Percentiles rank a stretch among this genome's conserved stretches.
Evolutionary conservation across 2,888 invertebrate species (phyloP).

Genomic region (Alitta virens): DNA sequence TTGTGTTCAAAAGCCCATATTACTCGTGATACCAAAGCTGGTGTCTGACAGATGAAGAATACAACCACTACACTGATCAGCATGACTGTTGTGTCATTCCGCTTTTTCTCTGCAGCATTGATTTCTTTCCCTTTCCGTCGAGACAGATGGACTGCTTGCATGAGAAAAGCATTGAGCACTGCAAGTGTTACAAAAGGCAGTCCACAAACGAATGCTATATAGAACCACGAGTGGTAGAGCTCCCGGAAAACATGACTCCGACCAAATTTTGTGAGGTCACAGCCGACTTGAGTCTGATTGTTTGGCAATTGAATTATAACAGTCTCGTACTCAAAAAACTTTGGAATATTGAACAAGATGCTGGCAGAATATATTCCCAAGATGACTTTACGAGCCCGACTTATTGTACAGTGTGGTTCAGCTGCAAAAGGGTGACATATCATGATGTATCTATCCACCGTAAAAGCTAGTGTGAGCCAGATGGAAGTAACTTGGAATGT

Average conservation of each 20-base stretch:
- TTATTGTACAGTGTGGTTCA: constrained; percentile 47
- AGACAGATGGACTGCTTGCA: constrained; percentile 50
- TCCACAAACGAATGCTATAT: constrained; percentile 52
- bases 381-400: constrained; percentile 46
- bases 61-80: constrained; percentile 55
- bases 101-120: constrained; percentile 48
- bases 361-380: constrained; percentile 38
- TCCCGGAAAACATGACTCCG: constrained; percentile 33
- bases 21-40: constrained; percentile 54
- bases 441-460: constrained; percentile 57
- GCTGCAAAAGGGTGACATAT: constrained; percentile 56
- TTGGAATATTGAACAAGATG: constrained; percentile 50
- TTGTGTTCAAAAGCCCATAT: constrained; percentile 48
- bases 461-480: constrained; percentile 55
- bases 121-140: constrained; percentile 45
- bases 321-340: constrained; percentile 51
- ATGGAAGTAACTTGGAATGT: constrained; percentile 54
- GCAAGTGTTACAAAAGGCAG: constrained; percentile 53
- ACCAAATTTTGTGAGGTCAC: constrained; percentile 42
- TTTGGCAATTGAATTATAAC: constrained; percentile 24
- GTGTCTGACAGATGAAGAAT: constrained; percentile 56
- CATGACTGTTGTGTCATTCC: constrained; percentile 57
- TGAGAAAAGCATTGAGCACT: constrained; percentile 52
- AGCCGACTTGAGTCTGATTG: constrained; percentile 26
- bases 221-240: constrained; percentile 53